Percentiles rank a stretch among this genome's conserved stretches.
These are phyloP conservation scores for Vombatus ursinus DNA, from an alignment of 2,113 vertebrate species.

Conservation along the genomic window DNA sequence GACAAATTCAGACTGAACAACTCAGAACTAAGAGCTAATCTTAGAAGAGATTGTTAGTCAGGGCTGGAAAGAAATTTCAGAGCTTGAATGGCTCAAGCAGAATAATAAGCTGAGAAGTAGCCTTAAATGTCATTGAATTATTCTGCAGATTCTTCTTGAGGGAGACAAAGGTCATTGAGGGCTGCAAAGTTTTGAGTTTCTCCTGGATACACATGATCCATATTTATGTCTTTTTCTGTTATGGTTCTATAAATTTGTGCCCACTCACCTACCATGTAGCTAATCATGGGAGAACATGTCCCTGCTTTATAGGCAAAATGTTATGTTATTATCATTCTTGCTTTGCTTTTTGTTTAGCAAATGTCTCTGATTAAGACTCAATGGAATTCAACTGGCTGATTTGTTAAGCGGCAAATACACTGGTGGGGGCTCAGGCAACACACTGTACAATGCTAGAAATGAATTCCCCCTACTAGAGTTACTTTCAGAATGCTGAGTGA, in stretches of 20 bases:
- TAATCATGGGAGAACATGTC: not conserved
- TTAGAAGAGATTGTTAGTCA: not conserved
- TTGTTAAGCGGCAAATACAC: not conserved
- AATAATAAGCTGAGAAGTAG: not conserved
- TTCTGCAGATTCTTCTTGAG: not conserved
- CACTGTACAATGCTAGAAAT: not conserved
- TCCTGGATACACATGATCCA: not conserved
- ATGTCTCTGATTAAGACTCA: not conserved
- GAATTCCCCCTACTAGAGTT: not conserved
- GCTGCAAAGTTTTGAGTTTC: not conserved
- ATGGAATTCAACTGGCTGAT: not conserved
- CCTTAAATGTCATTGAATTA: not conserved
- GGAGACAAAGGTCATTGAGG: not conserved
- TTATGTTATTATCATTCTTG: not conserved
- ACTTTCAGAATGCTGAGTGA: not conserved
- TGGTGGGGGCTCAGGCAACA: not conserved
- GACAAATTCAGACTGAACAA: not conserved
- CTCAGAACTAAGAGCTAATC: not conserved
- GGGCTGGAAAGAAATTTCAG: not conserved
- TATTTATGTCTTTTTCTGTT: not conserved
- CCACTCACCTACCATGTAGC: not conserved
- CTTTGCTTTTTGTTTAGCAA: not conserved
- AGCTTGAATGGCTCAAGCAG: not conserved
- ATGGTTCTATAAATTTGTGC: not conserved
- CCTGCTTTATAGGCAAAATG: not conserved